These are phyloP conservation scores for Hypercompe scribonia DNA, from an alignment of 2,888 invertebrate genomes.

Conservation along the genomic window DNA sequence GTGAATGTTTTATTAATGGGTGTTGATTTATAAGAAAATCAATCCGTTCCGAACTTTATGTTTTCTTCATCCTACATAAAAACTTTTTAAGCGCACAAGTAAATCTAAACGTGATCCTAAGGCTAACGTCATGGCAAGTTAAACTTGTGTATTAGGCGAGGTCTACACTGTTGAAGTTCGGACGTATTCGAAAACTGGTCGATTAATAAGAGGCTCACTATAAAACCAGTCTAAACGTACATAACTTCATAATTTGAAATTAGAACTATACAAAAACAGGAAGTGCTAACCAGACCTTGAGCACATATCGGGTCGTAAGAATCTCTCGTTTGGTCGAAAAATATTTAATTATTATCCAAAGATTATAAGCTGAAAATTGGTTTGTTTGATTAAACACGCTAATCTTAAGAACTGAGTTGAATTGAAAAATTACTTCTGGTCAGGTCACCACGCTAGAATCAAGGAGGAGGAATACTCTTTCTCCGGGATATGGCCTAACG, in stretches of 20 bases:
- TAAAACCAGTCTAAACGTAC: neutral
- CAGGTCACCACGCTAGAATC: too few relatives aligned
- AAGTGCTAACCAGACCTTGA: neutral
- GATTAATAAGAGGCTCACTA: neutral
- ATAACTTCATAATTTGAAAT: neutral
- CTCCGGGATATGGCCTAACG: too few relatives aligned
- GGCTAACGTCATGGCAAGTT: neutral
- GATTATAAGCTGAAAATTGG: neutral
- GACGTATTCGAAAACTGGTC: neutral
- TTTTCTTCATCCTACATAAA: neutral
- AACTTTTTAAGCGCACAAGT: neutral
- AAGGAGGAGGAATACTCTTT: too few relatives aligned
- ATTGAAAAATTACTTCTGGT: neutral
- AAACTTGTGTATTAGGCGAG: too few relatives aligned
- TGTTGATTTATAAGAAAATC: too few relatives aligned
- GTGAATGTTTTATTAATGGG: neutral
- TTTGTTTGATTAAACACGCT: neutral
- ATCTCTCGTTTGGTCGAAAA: neutral
- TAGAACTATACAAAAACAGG: neutral
- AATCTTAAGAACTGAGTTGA: neutral
- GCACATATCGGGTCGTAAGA: neutral
- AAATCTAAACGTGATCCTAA: neutral
- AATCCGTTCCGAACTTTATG: too few relatives aligned
- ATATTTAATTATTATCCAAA: neutral
- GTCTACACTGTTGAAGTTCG: too few relatives aligned